These are phyloP conservation scores for Gavialis gangeticus DNA, from an alignment of 2,113 vertebrate genomes.

Conservation along the genomic window DNA sequence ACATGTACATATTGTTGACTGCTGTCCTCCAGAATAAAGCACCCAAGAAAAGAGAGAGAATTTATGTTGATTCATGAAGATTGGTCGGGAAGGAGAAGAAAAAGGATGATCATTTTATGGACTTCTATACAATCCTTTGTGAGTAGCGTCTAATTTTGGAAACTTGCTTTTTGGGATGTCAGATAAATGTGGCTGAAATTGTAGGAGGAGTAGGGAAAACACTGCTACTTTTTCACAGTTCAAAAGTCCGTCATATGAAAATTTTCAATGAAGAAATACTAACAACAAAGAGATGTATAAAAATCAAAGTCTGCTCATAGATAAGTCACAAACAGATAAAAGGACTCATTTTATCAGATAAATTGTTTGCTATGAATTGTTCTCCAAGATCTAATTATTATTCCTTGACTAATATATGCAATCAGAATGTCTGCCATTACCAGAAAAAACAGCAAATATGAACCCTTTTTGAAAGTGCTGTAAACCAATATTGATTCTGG, in stretches of 20 bases:
- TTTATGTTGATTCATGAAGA: neutral
- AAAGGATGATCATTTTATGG: neutral
- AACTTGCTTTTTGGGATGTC: neutral
- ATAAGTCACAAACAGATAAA: neutral
- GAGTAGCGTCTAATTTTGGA: neutral
- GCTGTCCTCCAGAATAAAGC: neutral
- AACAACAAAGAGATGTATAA: neutral
- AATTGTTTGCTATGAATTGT: neutral
- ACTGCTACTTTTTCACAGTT: neutral
- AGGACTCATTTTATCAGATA: neutral
- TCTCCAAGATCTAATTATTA: neutral
- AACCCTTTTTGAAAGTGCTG: neutral
- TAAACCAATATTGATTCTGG: neutral
- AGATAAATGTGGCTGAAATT: neutral
- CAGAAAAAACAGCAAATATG: neutral
- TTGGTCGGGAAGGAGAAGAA: neutral
- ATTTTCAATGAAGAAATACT: neutral
- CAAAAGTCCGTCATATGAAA: neutral
- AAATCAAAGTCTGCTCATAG: neutral
- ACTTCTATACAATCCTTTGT: neutral
- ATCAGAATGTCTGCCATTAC: neutral
- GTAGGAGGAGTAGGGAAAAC: too few species aligned
- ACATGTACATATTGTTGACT: rapidly evolving
- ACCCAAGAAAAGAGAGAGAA: neutral
- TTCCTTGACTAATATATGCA: neutral